Evolutionary conservation across 2,797 vertebrate genomes (phyloP), one percentile per base, ranked within the genome.

Genomic region (Sebastes variabilis): DNA sequence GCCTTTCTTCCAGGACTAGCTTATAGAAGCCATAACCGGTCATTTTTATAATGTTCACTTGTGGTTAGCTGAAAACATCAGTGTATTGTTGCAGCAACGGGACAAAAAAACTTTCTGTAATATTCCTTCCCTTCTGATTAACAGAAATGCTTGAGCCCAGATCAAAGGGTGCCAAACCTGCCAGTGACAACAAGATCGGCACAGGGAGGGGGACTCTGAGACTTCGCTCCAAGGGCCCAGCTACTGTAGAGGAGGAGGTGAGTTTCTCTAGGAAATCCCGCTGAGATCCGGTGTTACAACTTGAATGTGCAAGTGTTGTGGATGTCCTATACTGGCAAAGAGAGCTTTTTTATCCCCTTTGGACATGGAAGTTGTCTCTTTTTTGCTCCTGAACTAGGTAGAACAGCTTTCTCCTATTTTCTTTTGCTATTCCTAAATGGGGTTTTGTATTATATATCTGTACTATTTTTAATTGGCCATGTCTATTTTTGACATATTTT

Each of bases 211-310:
- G 96, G 77, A 99, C 98, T 0, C 95, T 99, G 86, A 96, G 98
- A 18, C 95, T 99, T 65, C 96, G 98, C 85, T 94, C 96, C 20
- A 98, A 97, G 89, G 98, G 98, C 20, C 96, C 97, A 3, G 98
- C 98, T 5, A 98, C 96, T 0, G 93, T 99, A 52, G 98, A 99
- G 90, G 97, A 99, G 52, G 93, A 96, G 96, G 98, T 99, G 89
- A 60, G 92, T 75, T 20, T 64, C 7, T 72, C 65, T 3, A 7
- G 25, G 18, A 14, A 8, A 27, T 38, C 49, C 10, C 13, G 9
- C 71, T 42, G 22, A 64, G 34, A 60, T 22, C 52, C 0, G 14
- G 18, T 55, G 46, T 34, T 36, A 65, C 75, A 24, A 8, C 46
- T 64, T 4, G 7, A 27, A 8, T 38, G 36, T 38, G 36, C 36